Conservation (phyloP, 2,888 invertebrate genomes). For the Emmelina monodactyla region DNA sequence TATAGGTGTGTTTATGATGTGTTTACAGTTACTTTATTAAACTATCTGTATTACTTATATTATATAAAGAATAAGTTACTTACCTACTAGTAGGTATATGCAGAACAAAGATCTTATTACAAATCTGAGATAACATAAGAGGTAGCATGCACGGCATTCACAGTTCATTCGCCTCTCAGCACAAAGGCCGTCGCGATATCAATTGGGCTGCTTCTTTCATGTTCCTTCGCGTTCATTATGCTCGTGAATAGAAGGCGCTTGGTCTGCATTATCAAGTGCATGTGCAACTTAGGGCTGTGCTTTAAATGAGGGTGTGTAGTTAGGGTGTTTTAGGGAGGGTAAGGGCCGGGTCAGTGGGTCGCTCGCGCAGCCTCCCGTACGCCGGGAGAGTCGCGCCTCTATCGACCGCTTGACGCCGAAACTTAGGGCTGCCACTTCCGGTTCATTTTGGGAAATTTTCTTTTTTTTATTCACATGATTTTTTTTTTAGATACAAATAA, state of each 20-base stretch:
- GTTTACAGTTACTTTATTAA: too few relatives aligned
- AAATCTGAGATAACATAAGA: too few relatives aligned
- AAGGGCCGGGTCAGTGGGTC: conserved; percentile 70
- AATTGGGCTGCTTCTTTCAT: background rate
- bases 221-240: background rate
- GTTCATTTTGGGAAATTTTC: background rate
- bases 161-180: background rate
- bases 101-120: too few relatives aligned
- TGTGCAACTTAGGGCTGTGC: conserved; percentile 34
- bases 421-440: conserved; percentile 38
- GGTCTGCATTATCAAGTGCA: conserved; percentile 20
- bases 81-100: too few relatives aligned
- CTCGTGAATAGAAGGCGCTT: too few relatives aligned
- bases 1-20: too few relatives aligned
- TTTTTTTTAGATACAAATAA: too few relatives aligned
- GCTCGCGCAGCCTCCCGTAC: conserved; percentile 65
- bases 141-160: background rate
- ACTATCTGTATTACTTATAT: too few relatives aligned
- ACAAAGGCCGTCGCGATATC: background rate
- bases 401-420: conserved; percentile 55
- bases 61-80: too few relatives aligned
- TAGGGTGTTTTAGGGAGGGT: conserved; percentile 25
- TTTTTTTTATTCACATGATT: too few relatives aligned
- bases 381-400: conserved; percentile 57
- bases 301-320: conserved; percentile 20